Evolutionary conservation across 2,888 invertebrate genomes (phyloP).

Genomic region (Dorcus hopei): DNA sequence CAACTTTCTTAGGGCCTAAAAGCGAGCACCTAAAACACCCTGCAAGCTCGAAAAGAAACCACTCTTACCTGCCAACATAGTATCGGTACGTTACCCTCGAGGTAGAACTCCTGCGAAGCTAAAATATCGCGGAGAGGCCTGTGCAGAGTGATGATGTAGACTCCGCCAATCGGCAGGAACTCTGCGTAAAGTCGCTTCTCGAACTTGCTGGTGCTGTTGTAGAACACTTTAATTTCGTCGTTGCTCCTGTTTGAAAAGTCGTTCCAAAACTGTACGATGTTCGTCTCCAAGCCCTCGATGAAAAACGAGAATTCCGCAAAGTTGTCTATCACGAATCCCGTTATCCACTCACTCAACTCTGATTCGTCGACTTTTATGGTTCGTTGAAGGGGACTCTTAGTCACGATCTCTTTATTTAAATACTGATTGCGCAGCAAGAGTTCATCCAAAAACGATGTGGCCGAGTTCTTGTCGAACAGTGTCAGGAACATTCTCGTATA

Average conservation of each 20-base stretch:
- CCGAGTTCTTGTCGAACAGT: conserved; percentile 22
- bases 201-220: conserved; percentile 38
- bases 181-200: conserved; percentile 36
- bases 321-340: conserved; percentile 30
- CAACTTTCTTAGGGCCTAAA: conserved; percentile 40
- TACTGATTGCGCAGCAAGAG: conserved; percentile 26
- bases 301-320: conserved; percentile 21
- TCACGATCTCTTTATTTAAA: conserved; percentile 16
- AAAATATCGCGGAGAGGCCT: conserved; percentile 36
- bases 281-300: conserved; percentile 23
- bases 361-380: neutral
- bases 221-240: conserved; percentile 31
- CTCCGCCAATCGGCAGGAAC: conserved; percentile 31
- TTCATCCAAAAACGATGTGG: conserved; percentile 22
- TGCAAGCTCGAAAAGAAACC: neutral
- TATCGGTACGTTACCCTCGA: conserved; percentile 36
- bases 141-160: conserved; percentile 33
- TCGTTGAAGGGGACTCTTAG: conserved; percentile 21
- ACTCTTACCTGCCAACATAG: conserved; percentile 35
- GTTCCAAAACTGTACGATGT: conserved; percentile 19
- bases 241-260: conserved; percentile 4
- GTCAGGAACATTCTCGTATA: conserved; percentile 27
- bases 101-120: conserved; percentile 30
- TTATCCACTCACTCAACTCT: conserved; percentile 10
- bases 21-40: conserved; percentile 8